Evolutionary conservation across 64 coral and sea anemone genomes (phyloP).

Genomic region (Acropora tenuis): DNA sequence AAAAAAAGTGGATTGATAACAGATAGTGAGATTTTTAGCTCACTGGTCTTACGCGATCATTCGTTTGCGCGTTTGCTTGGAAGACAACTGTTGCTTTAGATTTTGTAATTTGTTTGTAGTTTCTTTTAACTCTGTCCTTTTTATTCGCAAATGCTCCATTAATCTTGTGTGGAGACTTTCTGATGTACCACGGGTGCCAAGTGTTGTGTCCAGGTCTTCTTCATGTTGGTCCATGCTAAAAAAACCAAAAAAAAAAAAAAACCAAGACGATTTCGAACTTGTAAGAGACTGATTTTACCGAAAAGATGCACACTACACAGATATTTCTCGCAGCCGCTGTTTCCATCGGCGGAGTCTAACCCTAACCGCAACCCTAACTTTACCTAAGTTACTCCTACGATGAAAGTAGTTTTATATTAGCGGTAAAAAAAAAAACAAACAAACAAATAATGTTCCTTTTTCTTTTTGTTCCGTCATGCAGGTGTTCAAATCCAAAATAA

Average conservation of each 20-base stretch:
- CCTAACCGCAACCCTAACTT: no score
- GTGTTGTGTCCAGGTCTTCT: constrained; percentile 78
- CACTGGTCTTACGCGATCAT: constrained; percentile 40
- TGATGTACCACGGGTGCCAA: constrained; percentile 68
- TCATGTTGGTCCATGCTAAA: constrained; percentile 80
- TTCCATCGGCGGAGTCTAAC: no score
- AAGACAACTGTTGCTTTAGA: constrained; percentile 79
- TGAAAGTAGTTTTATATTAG: no score
- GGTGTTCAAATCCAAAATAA: no score
- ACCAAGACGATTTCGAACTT: neutral
- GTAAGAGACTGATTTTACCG: no score
- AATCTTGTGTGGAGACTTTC: constrained; percentile 73
- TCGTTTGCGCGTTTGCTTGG: constrained; percentile 61
- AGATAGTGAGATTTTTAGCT: neutral
- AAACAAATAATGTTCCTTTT: no score
- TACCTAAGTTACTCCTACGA: no score
- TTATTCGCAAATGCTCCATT: constrained; percentile 49
- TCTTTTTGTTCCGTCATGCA: no score
- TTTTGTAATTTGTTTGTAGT: constrained; percentile 69
- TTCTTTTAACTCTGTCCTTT: constrained; percentile 60
- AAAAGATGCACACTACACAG: no score
- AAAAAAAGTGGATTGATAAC: neutral
- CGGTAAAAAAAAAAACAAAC: no score
- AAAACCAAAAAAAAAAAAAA: neutral
- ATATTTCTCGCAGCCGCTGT: no score